A percentile compares a stretch with the other conserved stretches of the same genome.
Conservation (phyloP, 2,113 vertebrate genomes). For the Anarhynchus alexandrinus region DNA sequence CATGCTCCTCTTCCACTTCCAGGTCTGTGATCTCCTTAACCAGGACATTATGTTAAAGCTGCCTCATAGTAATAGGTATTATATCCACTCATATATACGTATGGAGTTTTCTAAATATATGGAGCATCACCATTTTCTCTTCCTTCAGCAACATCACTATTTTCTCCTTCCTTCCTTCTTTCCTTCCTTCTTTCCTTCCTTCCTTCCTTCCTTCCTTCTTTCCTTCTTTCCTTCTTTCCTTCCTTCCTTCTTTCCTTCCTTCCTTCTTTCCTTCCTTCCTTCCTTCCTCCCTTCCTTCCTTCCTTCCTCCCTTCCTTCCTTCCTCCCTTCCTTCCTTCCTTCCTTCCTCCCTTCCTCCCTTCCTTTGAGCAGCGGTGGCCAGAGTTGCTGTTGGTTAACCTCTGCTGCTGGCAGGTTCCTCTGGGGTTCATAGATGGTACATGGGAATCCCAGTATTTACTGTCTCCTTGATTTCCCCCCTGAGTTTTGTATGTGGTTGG, state of each 20-base stretch:
- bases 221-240: too few relatives aligned
- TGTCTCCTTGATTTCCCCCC: background rate
- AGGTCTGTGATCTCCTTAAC: background rate
- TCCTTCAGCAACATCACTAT: too few relatives aligned
- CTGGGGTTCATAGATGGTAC: background rate
- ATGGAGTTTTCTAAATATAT: background rate
- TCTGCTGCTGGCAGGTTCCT: background rate
- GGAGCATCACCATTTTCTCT: background rate
- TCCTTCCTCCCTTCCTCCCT: background rate
- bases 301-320: background rate
- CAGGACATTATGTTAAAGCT: background rate
- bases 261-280: background rate
- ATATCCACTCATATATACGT: accelerated
- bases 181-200: background rate
- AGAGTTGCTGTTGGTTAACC: background rate
- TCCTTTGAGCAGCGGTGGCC: background rate
- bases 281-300: background rate
- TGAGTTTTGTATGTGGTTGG: accelerated
- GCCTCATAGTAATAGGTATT: background rate
- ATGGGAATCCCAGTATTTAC: background rate
- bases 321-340: background rate
- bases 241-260: background rate
- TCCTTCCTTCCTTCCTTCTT: background rate
- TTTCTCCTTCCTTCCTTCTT: background rate
- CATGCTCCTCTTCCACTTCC: background rate